Conservation (phyloP, 2,888 invertebrate genomes). For the Odontomyia ornata region DNA sequence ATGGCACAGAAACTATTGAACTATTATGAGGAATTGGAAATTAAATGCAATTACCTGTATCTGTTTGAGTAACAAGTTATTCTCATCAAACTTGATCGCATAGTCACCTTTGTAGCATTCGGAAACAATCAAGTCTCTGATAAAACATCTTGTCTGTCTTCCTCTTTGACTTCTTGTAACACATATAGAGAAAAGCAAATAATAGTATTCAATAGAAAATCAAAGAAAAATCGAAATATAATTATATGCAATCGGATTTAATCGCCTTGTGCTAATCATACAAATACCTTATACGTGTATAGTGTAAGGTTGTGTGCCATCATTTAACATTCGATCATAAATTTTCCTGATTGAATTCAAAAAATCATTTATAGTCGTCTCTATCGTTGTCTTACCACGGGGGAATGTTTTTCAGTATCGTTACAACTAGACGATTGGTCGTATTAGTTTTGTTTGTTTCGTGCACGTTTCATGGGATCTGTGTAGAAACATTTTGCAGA, state of each 20-base stretch:
- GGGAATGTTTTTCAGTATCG: neutral
- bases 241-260: slow-evolving; percentile 38
- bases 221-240: slow-evolving; percentile 25
- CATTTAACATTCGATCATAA: slow-evolving; percentile 38
- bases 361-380: neutral
- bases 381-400: too few species aligned
- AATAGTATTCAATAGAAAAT: neutral
- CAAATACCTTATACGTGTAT: neutral
- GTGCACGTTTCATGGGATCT: too few species aligned
- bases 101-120: too few species aligned
- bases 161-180: too few species aligned
- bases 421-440: neutral
- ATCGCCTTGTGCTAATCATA: slow-evolving; percentile 1
- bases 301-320: slow-evolving; percentile 9
- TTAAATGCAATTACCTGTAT: too few species aligned
- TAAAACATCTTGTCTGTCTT: too few species aligned
- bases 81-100: too few species aligned
- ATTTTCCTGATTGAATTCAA: slow-evolving; percentile 33
- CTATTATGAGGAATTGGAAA: too few species aligned
- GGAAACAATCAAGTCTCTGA: too few species aligned
- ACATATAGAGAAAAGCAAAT: too few species aligned
- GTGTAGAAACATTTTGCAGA: neutral
- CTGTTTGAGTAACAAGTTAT: too few species aligned
- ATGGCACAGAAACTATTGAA: too few species aligned
- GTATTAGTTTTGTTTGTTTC: neutral